Percentiles rank a stretch among this genome's conserved stretches.
phyloP scores from a whole-genome alignment of 1,140 invertebrate genomes.

The Eupristina koningsbergeri region DNA sequence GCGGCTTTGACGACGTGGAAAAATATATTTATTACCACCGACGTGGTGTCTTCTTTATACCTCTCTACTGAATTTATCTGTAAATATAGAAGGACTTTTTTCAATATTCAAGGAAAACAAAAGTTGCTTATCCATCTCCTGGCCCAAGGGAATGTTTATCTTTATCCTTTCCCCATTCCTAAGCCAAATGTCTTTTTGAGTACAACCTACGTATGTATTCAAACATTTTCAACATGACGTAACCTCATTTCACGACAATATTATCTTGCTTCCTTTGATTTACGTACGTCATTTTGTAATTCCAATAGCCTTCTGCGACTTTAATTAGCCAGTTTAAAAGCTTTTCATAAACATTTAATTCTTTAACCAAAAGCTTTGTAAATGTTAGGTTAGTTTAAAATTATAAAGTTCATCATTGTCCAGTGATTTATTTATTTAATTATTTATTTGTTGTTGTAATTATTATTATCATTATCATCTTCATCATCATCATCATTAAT shows the following conservation, averaged over 20 bases:
- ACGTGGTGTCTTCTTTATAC: constrained; percentile 58
- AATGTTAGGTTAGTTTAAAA: no score
- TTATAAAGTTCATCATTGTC: no score
- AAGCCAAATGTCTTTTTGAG: neutral
- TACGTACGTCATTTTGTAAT: neutral
- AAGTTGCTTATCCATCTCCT: neutral
- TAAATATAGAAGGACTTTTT: neutral
- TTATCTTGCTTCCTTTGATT: neutral
- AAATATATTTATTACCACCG: constrained; percentile 55
- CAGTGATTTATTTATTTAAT: neutral
- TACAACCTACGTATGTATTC: neutral
- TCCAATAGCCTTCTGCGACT: neutral
- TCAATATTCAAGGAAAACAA: neutral
- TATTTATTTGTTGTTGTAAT: no score
- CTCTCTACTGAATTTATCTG: neutral
- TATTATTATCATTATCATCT: no score
- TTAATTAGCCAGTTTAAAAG: neutral
- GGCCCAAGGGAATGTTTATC: no score
- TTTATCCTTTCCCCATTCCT: neutral
- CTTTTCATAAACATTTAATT: neutral
- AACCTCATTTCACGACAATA: constrained; percentile 6
- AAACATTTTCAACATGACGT: constrained; percentile 2
- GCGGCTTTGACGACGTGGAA: constrained; percentile 15
- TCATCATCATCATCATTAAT: no score
- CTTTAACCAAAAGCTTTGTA: no score